A percentile compares a stretch with the other conserved stretches of the same genome.
These are phyloP conservation scores for Pinctada fucata DNA, from an alignment of 2,888 invertebrate genomes.

Conservation along the genomic window DNA sequence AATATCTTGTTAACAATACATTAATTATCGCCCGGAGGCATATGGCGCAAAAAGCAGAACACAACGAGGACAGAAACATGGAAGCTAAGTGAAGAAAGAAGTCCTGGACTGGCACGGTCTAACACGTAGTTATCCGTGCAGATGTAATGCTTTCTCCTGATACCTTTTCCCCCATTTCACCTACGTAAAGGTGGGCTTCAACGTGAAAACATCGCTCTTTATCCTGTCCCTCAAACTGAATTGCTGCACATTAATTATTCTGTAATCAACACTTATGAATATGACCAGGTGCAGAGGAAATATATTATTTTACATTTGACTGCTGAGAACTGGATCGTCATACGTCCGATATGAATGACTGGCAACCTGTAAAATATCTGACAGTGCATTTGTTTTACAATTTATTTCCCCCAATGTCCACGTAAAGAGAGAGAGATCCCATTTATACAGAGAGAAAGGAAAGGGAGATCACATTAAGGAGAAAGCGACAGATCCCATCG, in stretches of 20 bases:
- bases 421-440: not conserved
- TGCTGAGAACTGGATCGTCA: not conserved
- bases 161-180: no score
- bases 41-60: not conserved
- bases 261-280: not conserved
- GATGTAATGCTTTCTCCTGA: no score
- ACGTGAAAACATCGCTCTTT: no score
- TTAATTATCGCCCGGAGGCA: not conserved
- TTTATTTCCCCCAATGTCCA: not conserved
- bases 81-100: not conserved
- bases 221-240: no score
- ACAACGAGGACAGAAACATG: not conserved
- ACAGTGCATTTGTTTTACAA: constrained; percentile 2
- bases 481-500: no score
- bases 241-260: no score
- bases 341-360: not conserved
- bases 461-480: no score
- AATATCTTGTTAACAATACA: constrained; percentile 1
- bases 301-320: not conserved
- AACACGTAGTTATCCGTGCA: not conserved
- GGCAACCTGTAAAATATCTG: not conserved
- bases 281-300: not conserved
- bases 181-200: no score
- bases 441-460: no score
- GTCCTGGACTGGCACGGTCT: not conserved